Evolutionary conservation across 2,888 invertebrate species (phyloP).

Genomic region (Urechis unicinctus): DNA sequence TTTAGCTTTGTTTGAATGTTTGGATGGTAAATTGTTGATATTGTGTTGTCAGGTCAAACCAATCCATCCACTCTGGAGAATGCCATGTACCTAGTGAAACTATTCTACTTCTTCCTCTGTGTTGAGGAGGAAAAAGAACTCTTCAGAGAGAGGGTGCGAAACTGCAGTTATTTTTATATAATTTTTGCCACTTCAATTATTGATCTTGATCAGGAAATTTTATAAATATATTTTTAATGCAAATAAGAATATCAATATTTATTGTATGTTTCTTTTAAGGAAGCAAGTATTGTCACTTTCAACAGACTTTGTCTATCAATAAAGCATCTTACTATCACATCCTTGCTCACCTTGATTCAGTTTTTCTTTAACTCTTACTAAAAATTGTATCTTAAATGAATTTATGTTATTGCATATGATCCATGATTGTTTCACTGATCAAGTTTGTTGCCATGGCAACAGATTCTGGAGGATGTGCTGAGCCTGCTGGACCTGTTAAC

Average conservation of each 20-base stretch:
- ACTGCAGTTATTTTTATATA: no score
- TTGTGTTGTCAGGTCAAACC: constrained; percentile 50
- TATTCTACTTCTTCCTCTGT: constrained; percentile 59
- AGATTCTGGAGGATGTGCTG: constrained; percentile 58
- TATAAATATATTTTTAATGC: no score
- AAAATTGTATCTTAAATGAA: no score
- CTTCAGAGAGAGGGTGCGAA: constrained; percentile 42
- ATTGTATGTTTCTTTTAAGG: no score
- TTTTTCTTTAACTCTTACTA: no score
- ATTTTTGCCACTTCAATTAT: no score
- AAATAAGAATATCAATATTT: no score
- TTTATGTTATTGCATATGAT: background rate
- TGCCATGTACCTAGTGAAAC: constrained; percentile 57
- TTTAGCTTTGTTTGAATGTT: no score
- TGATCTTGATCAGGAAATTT: no score
- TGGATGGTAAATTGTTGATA: no score
- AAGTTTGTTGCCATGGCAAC: background rate
- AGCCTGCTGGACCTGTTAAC: constrained; percentile 56
- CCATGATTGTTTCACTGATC: background rate
- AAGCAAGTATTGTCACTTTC: no score
- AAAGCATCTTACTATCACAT: background rate
- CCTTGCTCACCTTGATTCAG: background rate
- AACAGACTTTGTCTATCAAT: no score
- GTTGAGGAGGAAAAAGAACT: constrained; percentile 55
- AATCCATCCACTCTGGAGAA: constrained; percentile 53